A percentile compares a stretch with the other conserved stretches of the same genome.
Conservation (phyloP, 1,140 invertebrate genomes). For the Philopotamus ludificatus region DNA sequence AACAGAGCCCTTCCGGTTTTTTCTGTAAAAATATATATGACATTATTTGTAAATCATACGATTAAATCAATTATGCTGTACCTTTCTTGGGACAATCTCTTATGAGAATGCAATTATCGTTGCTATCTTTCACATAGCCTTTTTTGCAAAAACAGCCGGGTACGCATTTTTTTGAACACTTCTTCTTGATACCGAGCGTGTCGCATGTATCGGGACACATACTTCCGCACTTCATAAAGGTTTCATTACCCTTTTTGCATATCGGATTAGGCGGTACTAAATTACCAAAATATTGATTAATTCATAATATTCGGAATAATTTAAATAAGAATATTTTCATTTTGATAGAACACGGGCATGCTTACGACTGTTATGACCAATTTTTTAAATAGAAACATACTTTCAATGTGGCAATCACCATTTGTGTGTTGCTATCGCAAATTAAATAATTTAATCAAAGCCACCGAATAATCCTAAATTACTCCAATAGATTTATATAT, state of each 20-base stretch:
- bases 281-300: neutral
- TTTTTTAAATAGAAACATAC: too few species aligned
- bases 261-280: slow-evolving; percentile 16
- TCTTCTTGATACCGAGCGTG: neutral
- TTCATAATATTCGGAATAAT: neutral
- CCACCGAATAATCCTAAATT: too few species aligned
- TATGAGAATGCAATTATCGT: slow-evolving; percentile 20
- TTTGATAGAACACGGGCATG: too few species aligned
- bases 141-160: slow-evolving; percentile 31
- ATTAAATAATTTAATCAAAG: too few species aligned
- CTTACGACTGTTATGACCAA: too few species aligned
- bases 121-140: slow-evolving; percentile 22
- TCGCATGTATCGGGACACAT: slow-evolving; percentile 26
- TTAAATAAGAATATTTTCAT: too few species aligned
- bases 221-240: slow-evolving; percentile 18
- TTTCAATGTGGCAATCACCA: too few species aligned
- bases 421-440: too few species aligned
- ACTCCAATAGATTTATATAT: too few species aligned
- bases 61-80: neutral
- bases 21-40: neutral
- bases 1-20: neutral
- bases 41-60: neutral
- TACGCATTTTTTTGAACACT: slow-evolving; percentile 21
- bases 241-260: slow-evolving; percentile 28
- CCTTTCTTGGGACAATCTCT: slow-evolving; percentile 9